Evolutionary conservation across 2,888 invertebrate genomes (phyloP).

Genomic region (Cryptops parisi): DNA sequence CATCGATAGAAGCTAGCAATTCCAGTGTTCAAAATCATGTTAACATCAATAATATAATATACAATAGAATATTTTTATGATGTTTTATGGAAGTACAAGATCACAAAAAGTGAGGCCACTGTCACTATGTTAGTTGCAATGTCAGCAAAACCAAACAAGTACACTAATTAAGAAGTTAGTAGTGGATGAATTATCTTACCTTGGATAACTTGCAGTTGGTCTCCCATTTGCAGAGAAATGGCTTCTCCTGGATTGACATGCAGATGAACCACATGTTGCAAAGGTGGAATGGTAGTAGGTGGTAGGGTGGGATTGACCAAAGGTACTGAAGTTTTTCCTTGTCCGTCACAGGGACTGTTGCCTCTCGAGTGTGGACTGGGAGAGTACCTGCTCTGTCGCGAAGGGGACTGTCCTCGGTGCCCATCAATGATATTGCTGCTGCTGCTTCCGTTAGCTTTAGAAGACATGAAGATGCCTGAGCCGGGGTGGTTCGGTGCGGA

Average conservation of each 20-base stretch:
- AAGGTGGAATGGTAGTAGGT: neutral
- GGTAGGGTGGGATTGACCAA: constrained; percentile 1
- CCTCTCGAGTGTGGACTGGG: constrained; percentile 17
- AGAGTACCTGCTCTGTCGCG: constrained; percentile 7
- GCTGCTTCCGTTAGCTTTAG: neutral
- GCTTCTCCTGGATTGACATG: constrained; percentile 64
- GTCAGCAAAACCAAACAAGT: no score
- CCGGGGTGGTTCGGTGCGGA: neutral
- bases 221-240: constrained; percentile 56
- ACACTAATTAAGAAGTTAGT: no score
- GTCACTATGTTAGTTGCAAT: no score
- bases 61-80: no score
- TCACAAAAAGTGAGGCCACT: no score
- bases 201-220: constrained; percentile 56
- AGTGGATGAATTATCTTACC: no score
- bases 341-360: constrained; percentile 13
- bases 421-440: neutral
- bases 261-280: constrained; percentile 52
- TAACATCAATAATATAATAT: no score
- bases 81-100: no score
- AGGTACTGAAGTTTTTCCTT: neutral
- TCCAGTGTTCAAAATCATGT: no score
- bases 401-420: constrained; percentile 15
- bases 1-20: no score
- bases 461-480: neutral